phyloP scores from a whole-genome alignment of 2,113 vertebrate genomes.

The Salvator merianae region DNA sequence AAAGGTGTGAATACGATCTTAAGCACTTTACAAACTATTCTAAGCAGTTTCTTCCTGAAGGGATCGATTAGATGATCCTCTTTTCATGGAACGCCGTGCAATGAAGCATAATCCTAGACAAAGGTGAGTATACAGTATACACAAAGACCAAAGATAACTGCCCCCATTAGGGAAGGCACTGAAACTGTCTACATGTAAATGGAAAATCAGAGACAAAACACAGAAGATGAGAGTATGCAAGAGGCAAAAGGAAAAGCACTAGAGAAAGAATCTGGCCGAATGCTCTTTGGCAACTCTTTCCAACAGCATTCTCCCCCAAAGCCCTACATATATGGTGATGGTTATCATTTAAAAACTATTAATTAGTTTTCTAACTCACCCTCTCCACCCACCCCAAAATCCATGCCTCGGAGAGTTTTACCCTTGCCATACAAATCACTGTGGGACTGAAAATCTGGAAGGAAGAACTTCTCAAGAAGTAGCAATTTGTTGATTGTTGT shows the following conservation, averaged over 20 bases:
- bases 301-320: neutral
- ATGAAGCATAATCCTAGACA: neutral
- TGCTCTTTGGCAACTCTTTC: neutral
- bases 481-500: neutral
- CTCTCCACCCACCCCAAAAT: no score
- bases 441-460: no score
- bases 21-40: no score
- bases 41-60: no score
- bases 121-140: neutral
- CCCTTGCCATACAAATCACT: neutral
- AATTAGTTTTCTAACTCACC: neutral
- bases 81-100: neutral
- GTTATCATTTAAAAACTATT: neutral
- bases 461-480: neutral
- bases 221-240: neutral
- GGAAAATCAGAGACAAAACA: neutral
- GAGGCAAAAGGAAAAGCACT: neutral
- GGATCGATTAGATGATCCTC: neutral
- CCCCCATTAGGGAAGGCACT: neutral
- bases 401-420: neutral
- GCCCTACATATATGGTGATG: neutral
- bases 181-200: neutral
- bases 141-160: slow-evolving; percentile 8
- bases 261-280: neutral
- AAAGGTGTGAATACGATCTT: no score